phyloP scores from a whole-genome alignment of 2,888 invertebrate species.

The Anthoptus insignis region DNA sequence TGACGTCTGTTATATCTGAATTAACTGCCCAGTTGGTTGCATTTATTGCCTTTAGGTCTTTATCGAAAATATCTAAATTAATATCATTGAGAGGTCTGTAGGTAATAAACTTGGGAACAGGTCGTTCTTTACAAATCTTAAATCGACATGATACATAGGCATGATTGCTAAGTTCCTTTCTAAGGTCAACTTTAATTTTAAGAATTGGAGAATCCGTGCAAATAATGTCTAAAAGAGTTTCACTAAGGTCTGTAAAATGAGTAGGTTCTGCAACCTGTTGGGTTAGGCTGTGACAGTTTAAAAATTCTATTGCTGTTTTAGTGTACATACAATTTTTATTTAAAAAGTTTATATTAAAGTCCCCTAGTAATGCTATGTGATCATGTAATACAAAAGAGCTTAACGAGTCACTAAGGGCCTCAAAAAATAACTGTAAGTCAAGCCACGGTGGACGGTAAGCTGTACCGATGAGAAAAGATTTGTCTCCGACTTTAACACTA shows the following conservation, averaged over 20 bases:
- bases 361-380: too few species aligned
- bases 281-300: slow-evolving; percentile 20
- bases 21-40: background rate
- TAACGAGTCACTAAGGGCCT: slow-evolving; percentile 37
- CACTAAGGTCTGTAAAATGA: slow-evolving; percentile 28
- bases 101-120: background rate
- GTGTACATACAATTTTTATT: slow-evolving; percentile 27
- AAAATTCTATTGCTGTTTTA: slow-evolving; percentile 7
- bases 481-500: slow-evolving; percentile 14
- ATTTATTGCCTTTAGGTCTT: background rate
- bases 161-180: background rate
- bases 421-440: slow-evolving; percentile 39
- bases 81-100: background rate
- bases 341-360: background rate
- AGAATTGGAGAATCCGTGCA: slow-evolving; percentile 31
- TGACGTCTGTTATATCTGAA: background rate
- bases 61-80: background rate
- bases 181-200: slow-evolving; percentile 18
- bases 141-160: background rate
- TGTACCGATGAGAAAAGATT: slow-evolving; percentile 20
- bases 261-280: slow-evolving; percentile 36
- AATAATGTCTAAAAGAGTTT: slow-evolving; percentile 37
- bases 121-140: background rate
- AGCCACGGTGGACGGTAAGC: too few species aligned
- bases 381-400: slow-evolving; percentile 7